Percentiles rank a stretch among this genome's conserved stretches.
These are phyloP conservation scores for Diorhabda carinulata DNA, from an alignment of 1,140 invertebrate genomes.

Conservation along the genomic window DNA sequence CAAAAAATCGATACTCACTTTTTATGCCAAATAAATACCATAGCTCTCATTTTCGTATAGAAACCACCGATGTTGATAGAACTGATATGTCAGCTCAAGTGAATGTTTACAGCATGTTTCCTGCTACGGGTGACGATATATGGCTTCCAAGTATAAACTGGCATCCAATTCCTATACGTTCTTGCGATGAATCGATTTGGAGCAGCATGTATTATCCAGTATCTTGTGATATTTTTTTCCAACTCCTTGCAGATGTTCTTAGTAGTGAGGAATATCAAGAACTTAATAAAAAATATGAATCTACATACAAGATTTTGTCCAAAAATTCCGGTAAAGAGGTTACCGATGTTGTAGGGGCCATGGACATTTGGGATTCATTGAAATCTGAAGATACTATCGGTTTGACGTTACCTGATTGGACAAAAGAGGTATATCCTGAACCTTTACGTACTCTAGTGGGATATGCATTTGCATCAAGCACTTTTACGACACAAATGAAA, in stretches of 20 bases:
- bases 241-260: background rate
- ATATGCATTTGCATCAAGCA: background rate
- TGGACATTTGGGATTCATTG: background rate
- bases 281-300: background rate
- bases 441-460: background rate
- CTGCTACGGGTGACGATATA: slow-evolving; percentile 47
- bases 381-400: background rate
- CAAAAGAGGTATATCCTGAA: slow-evolving; percentile 10
- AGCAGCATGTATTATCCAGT: background rate
- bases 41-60: slow-evolving; percentile 42
- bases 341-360: background rate
- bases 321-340: background rate
- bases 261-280: background rate
- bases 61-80: slow-evolving; percentile 48
- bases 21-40: slow-evolving; percentile 58
- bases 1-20: slow-evolving; percentile 56
- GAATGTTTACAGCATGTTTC: slow-evolving; percentile 53
- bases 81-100: slow-evolving; percentile 55
- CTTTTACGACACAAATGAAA: background rate
- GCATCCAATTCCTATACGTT: slow-evolving; percentile 52
- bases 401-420: slow-evolving; percentile 4
- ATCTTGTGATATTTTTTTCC: background rate
- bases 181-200: background rate
- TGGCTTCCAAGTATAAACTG: slow-evolving; percentile 53
- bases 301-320: background rate